Conservation (phyloP, 2,888 invertebrate genomes). For the Brachypterus glaber region DNA sequence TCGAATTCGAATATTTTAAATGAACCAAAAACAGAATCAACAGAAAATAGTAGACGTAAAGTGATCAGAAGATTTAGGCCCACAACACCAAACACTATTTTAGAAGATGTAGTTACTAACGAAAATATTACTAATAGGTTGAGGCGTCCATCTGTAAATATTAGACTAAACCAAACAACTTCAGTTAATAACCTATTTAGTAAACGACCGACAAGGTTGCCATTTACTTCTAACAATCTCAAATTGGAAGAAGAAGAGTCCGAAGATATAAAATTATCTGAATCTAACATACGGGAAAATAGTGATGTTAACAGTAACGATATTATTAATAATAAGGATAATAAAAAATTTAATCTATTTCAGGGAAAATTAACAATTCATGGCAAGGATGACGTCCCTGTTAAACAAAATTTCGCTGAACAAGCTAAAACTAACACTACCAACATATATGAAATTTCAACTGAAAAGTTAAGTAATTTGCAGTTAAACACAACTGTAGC, state of each 20-base stretch:
- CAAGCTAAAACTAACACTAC: conserved; percentile 4
- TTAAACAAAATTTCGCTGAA: too few species aligned
- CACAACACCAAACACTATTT: conserved; percentile 9
- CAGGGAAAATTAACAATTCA: too few species aligned
- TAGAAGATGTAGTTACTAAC: conserved; percentile 6
- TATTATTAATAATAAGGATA: too few species aligned
- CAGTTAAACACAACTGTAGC: background rate
- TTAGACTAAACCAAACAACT: conserved; percentile 4
- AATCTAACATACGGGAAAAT: conserved; percentile 39
- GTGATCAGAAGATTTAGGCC: conserved; percentile 27
- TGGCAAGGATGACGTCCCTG: too few species aligned
- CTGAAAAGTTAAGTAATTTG: too few species aligned
- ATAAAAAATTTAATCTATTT: too few species aligned
- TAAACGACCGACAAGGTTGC: conserved; percentile 11
- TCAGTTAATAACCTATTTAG: conserved; percentile 4
- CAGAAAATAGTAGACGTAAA: conserved; percentile 16
- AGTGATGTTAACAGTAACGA: conserved; percentile 32
- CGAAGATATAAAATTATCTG: conserved; percentile 40
- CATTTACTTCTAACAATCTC: conserved; percentile 9
- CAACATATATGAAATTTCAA: too few species aligned
- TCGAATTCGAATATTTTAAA: conserved; percentile 16
- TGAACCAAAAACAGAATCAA: background rate
- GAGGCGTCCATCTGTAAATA: background rate
- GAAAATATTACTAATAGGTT: background rate
- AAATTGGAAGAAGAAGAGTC: conserved; percentile 30